Evolutionary conservation across 2,797 vertebrate genomes (phyloP), one percentile per base, ranked within the genome.

Genomic region (Chaunax sp.): DNA sequence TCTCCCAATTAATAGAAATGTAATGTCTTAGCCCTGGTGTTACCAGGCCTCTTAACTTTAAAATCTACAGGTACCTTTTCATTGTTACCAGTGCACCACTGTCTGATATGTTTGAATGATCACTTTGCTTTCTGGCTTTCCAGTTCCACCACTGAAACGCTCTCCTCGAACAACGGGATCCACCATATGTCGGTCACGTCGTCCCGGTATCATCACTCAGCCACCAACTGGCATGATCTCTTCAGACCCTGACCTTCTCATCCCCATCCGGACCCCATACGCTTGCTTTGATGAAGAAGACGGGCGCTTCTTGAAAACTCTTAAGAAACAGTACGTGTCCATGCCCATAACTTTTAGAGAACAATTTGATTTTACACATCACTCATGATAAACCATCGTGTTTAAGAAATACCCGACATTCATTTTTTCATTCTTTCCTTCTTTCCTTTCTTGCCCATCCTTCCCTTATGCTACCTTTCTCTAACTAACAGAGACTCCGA

Each of bases 231-330:
- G 95, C 14, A 74, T 96, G 71, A 92, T 95, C 45, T 96, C 96
- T 28, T 88, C 94, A 2, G 97, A 98, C 68, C 96, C 98, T 1
- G 98, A 99, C 81, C 94, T 99, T 85, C 95, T 99, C 38, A 95
- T 96, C 4, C 96, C 97, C 58, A 96, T 96, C 1, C 95, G 95
- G 72, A 88, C 93, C 49, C 94, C 96, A 18, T 94, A 95, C 75
- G 84, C 95, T 25, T 92, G 94, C 76, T 95, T 95, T 72, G 94
- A 94, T 15, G 96, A 98, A 23, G 95, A 97, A 43, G 96, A 96
- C 38, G 95, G 92, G 23, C 92, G 94, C 72, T 95, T 95, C 87
- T 91, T 95, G 84, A 95, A 94, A 80, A 90, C 94, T 62, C 93
- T 97, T 52, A 95, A 95, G 80, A 97, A 96, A 92, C 96, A 96